Conservation (phyloP, 2,888 invertebrate genomes). For the Lordiphosa andalusiaca region DNA sequence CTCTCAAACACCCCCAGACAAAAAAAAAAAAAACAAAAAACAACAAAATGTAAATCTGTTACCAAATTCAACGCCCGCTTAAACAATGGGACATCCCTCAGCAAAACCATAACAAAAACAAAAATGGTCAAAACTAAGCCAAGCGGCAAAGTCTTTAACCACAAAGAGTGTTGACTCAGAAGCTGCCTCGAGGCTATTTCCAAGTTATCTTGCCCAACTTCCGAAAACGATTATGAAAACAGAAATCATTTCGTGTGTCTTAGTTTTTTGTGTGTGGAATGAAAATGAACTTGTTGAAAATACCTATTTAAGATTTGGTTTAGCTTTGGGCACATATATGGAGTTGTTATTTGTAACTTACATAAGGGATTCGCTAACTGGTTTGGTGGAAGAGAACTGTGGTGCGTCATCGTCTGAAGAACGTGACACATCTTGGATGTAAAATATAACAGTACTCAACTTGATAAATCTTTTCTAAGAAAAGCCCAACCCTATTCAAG, state of each 20-base stretch:
- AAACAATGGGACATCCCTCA: conserved; percentile 33
- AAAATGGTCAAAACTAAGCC: conserved; percentile 26
- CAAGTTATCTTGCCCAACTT: conserved; percentile 52
- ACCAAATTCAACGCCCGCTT: conserved; percentile 34
- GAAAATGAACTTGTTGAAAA: no score
- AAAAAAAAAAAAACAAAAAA: no score
- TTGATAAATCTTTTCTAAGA: no score
- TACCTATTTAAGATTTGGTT: no score
- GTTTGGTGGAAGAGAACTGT: no score
- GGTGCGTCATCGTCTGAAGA: no score
- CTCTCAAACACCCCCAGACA: conserved; percentile 1
- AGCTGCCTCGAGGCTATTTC: conserved; percentile 19
- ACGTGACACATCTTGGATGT: no score
- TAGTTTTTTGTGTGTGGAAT: conserved; percentile 14
- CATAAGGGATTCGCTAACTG: no score
- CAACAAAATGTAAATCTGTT: conserved; percentile 8
- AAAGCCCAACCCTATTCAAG: no score
- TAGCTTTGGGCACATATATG: no score
- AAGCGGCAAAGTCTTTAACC: conserved; percentile 29
- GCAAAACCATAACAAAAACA: conserved; percentile 9
- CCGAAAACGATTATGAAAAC: conserved; percentile 49
- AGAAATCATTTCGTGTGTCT: conserved; percentile 1
- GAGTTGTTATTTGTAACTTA: no score
- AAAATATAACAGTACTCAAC: no score
- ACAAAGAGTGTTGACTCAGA: conserved; percentile 30